Base-by-base conservation (phyloP, 2,113 vertebrate species). In the Heliornis fulica region DNA sequence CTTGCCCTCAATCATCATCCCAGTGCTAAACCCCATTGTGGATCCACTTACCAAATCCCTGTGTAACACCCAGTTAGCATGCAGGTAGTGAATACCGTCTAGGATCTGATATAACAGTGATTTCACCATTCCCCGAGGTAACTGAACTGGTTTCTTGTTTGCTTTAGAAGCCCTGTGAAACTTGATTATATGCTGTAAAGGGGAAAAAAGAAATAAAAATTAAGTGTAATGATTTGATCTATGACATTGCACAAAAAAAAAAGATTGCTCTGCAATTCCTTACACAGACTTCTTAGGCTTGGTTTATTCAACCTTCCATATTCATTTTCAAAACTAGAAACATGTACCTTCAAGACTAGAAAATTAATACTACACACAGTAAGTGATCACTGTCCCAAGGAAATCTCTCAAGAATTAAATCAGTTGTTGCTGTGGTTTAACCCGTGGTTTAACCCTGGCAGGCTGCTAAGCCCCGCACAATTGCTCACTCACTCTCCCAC, bases 111-210 rank as follows among this genome's bases (percentile, higher is more conserved):
- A 99, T 23, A 99, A 98, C 90, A 99, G 98, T 72, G 99, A 99
- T 98, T 99, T 99, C 97, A 99, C 99, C 99, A 99, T 99, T 97
- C 99, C 99, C 97, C 99, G 98, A 72, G 99, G 99, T 98, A 99
- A 98, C 98, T 99, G 99, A 98, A 99, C 98, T 87, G 99, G 99
- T 97, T 99, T 99, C 98, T 99, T 99, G 97, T 99, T 99, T 98
- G 99, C 99, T 98, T 99, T 99, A 97, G 99, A 99, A 91, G 99
- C 99, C 98, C 99, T 99, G 98, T 99, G 99, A 98, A 99, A 99
- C 98, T 99, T 99, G 97, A 99, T 99, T 98, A 99, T 99, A 98
- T 99, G 99, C 99, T 99, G 97, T 76, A 97, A 98, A 96, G 91
- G 97, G 96, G 92, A 50, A 96, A 96, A 96, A 87, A 96, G 63